Evolutionary conservation across 2,797 vertebrate genomes (phyloP).

Genomic region (Galago senegalensis): DNA sequence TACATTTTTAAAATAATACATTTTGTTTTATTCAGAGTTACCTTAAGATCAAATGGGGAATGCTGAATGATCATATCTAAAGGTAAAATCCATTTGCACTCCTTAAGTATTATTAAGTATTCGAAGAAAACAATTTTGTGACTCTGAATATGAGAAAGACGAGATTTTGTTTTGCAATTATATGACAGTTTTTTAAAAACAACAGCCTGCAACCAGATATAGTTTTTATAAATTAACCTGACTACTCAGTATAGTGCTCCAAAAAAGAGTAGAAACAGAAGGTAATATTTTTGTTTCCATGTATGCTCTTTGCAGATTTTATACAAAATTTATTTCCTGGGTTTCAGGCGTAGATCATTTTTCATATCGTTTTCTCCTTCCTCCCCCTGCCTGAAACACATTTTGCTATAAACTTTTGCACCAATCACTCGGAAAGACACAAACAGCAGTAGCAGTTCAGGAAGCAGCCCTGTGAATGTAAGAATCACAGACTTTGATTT

Average conservation of each 20-base stretch:
- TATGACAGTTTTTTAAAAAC: neutral
- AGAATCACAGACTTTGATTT: conserved; percentile 90
- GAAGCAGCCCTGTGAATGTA: conserved; percentile 83
- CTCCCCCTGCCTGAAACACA: conserved; percentile 61
- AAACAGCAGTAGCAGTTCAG: conserved; percentile 76
- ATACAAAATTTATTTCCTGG: conserved; percentile 23
- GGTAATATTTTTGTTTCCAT: neutral
- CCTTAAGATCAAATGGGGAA: neutral
- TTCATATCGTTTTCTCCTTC: conserved; percentile 45
- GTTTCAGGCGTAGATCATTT: conserved; percentile 43
- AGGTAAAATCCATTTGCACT: neutral
- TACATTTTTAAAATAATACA: neutral
- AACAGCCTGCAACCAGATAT: conserved; percentile 14
- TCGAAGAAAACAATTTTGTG: neutral
- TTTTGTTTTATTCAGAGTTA: conserved; percentile 15
- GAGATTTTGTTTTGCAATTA: neutral
- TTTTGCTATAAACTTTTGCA: conserved; percentile 82
- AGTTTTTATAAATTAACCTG: neutral
- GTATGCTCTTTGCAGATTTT: neutral
- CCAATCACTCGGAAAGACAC: conserved; percentile 79
- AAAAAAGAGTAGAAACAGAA: conserved; percentile 3
- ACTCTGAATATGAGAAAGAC: neutral
- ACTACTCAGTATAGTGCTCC: neutral
- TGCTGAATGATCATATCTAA: neutral
- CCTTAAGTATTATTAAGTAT: conserved; percentile 27